Evolutionary conservation across 2,888 invertebrate genomes (phyloP).

Genomic region (Thereva nobilitata): DNA sequence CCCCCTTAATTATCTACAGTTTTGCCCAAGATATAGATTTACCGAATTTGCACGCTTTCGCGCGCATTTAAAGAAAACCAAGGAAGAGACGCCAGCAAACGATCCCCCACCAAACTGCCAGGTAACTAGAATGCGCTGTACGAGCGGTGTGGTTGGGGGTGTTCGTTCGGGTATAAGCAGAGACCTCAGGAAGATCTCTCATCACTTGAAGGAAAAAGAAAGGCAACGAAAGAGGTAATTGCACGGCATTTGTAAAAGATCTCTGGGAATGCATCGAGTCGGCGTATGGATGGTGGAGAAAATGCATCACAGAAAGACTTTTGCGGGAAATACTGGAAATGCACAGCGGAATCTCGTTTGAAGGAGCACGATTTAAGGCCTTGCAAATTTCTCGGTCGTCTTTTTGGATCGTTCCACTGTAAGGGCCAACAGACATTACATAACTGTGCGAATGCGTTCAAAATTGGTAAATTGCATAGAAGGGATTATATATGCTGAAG

Average conservation of each 20-base stretch:
- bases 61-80: slow-evolving; percentile 16
- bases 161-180: background rate
- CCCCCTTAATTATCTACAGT: slow-evolving; percentile 38
- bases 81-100: background rate
- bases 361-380: slow-evolving; percentile 22
- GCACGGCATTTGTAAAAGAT: slow-evolving; percentile 11
- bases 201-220: slow-evolving; percentile 20
- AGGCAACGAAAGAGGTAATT: slow-evolving; percentile 26
- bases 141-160: background rate
- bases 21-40: slow-evolving; percentile 33
- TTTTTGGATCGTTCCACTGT: too few species aligned
- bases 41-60: slow-evolving; percentile 31
- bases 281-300: slow-evolving; percentile 12
- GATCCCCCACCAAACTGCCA: slow-evolving; percentile 19
- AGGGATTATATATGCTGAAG: background rate
- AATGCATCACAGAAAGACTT: too few species aligned
- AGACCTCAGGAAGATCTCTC: slow-evolving; percentile 23
- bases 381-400: background rate
- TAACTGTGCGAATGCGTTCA: slow-evolving; percentile 37
- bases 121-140: slow-evolving; percentile 18
- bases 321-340: slow-evolving; percentile 25
- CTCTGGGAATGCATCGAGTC: background rate
- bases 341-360: slow-evolving; percentile 32
- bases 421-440: too few species aligned
- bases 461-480: slow-evolving; percentile 42